Evolutionary conservation across 2,113 vertebrate genomes (phyloP).

Genomic region (Gymnogyps californianus): DNA sequence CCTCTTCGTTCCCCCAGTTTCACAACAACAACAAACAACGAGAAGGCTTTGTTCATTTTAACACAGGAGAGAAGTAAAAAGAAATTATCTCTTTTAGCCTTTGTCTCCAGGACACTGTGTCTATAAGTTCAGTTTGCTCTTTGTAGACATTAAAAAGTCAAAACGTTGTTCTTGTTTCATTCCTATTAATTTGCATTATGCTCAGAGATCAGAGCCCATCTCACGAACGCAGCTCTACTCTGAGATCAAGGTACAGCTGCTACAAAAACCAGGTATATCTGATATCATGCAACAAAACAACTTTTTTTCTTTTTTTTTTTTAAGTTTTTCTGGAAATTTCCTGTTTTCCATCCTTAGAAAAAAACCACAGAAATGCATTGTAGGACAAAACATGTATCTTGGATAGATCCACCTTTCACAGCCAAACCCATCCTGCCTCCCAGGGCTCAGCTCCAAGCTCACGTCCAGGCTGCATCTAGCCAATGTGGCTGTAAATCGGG

Average conservation of each 20-base stretch:
- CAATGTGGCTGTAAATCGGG: accelerated
- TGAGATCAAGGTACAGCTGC: background rate
- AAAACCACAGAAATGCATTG: background rate
- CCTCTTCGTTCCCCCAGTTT: background rate
- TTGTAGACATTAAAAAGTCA: background rate
- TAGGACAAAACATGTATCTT: background rate
- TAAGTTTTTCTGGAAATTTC: background rate
- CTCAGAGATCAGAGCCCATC: background rate
- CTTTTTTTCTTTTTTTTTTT: background rate
- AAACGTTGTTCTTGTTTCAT: background rate
- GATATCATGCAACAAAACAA: background rate
- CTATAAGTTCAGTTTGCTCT: background rate
- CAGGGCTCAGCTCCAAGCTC: background rate
- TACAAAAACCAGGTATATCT: background rate
- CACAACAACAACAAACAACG: background rate
- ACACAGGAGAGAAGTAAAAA: background rate
- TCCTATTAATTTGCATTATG: background rate
- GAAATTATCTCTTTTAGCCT: background rate
- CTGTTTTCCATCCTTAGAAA: background rate
- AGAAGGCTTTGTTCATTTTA: background rate
- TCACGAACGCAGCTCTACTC: accelerated
- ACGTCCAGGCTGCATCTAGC: accelerated
- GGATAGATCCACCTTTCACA: background rate
- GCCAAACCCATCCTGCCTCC: background rate
- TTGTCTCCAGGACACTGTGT: background rate